These are phyloP conservation scores for Axinella damicornis DNA, from an alignment of 37 sponge, comb jelly and placozoan species.

Conservation along the genomic window DNA sequence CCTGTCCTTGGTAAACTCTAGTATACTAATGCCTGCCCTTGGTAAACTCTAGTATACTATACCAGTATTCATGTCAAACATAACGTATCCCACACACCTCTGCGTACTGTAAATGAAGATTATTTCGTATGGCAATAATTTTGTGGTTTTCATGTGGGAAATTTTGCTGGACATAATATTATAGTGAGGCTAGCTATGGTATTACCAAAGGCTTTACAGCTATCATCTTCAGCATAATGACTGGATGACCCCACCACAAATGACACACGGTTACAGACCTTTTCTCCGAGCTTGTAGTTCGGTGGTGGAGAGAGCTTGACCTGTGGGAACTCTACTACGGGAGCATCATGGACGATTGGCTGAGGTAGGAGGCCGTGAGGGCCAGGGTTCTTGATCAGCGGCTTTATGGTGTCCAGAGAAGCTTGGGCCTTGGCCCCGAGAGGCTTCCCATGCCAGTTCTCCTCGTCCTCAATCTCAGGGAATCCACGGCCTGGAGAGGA, in stretches of 20 bases:
- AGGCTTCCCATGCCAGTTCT: conserved; percentile 93
- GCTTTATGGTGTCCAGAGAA: conserved; percentile 74
- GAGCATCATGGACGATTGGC: conserved; percentile 83
- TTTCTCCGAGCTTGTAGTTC: conserved; percentile 90
- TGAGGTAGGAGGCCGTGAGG: conserved; percentile 65
- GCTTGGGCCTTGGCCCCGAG: conserved; percentile 73
- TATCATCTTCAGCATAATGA: background rate
- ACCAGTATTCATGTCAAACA: no score
- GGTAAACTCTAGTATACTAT: no score
- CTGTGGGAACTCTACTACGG: conserved; percentile 47
- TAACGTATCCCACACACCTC: no score
- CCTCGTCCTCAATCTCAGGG: conserved; percentile 77
- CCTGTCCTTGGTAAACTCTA: no score
- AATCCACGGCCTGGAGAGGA: conserved; percentile 56
- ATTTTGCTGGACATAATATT: no score
- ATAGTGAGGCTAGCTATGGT: no score
- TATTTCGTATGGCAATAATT: no score
- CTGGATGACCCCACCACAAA: background rate
- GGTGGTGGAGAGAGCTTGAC: conserved; percentile 79
- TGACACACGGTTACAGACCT: conserved; percentile 41
- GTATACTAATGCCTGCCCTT: no score
- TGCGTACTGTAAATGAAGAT: no score
- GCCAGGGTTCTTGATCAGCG: conserved; percentile 71
- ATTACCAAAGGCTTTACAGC: no score
- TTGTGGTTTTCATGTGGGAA: no score